Conservation (phyloP, 2,888 invertebrate species). For the Drosophila mimetica region DNA sequence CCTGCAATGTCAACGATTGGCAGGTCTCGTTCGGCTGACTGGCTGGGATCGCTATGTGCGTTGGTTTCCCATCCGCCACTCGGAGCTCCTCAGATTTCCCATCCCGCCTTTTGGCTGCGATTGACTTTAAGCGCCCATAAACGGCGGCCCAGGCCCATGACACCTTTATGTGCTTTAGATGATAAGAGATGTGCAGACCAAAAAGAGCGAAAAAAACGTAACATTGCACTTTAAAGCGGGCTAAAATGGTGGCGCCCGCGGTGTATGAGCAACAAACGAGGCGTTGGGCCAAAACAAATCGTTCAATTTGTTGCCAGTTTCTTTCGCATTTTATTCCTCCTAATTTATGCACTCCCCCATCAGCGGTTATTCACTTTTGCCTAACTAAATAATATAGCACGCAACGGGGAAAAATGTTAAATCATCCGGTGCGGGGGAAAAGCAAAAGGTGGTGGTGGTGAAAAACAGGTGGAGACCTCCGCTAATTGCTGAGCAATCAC, state of each 20-base stretch:
- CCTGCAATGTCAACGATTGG: constrained; percentile 61
- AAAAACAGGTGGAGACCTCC: constrained; percentile 18
- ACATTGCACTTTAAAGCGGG: constrained; percentile 39
- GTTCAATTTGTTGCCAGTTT: constrained; percentile 55
- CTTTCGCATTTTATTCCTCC: constrained; percentile 44
- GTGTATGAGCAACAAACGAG: constrained; percentile 65
- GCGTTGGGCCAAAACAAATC: constrained; percentile 61
- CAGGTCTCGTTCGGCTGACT: constrained; percentile 42
- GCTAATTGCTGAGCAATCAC: constrained; percentile 69
- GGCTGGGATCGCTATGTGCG: constrained; percentile 71
- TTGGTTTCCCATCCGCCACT: constrained; percentile 59
- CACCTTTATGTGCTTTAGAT: constrained; percentile 72
- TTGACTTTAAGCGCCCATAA: constrained; percentile 64
- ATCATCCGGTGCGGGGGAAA: constrained; percentile 33
- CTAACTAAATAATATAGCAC: constrained; percentile 56
- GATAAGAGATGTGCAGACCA: constrained; percentile 67
- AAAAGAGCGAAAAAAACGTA: neutral
- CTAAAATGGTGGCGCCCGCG: constrained; percentile 45
- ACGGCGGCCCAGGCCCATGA: constrained; percentile 54
- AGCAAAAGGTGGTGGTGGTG: constrained; percentile 3
- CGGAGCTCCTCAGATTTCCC: constrained; percentile 28
- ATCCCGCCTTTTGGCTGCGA: constrained; percentile 19
- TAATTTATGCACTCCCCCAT: constrained; percentile 62
- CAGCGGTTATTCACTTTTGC: constrained; percentile 58
- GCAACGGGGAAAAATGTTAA: constrained; percentile 55